Percentiles rank a stretch among this genome's conserved stretches.
phyloP scores from a whole-genome alignment of 2,888 invertebrate species.

The Trilocha varians region DNA sequence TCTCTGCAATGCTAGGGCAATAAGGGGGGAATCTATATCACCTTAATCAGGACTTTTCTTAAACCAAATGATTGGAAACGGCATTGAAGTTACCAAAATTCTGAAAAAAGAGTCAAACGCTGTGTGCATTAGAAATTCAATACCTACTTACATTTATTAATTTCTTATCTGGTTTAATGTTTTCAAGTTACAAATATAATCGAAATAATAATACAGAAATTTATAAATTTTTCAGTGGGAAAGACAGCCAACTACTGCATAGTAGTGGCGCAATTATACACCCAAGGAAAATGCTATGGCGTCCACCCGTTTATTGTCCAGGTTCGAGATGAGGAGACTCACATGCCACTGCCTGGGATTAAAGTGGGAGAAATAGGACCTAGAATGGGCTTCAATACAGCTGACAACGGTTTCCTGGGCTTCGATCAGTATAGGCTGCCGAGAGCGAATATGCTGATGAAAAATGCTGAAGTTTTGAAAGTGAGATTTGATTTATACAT shows the following conservation, averaged over 20 bases:
- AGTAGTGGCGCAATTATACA: conserved; percentile 90
- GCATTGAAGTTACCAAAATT: too few relatives aligned
- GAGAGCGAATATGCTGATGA: conserved; percentile 90
- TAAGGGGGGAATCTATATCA: too few relatives aligned
- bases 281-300: conserved; percentile 85
- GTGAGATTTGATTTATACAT: too few relatives aligned
- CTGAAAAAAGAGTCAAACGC: too few relatives aligned
- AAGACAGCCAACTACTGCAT: conserved; percentile 92
- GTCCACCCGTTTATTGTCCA: conserved; percentile 94
- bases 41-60: too few relatives aligned
- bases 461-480: conserved; percentile 83
- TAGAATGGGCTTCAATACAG: conserved; percentile 89
- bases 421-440: conserved; percentile 90
- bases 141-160: not conserved
- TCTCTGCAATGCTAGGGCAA: too few relatives aligned
- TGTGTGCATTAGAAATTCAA: too few relatives aligned
- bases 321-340: conserved; percentile 87
- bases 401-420: conserved; percentile 92
- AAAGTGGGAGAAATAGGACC: conserved; percentile 94
- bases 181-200: too few relatives aligned
- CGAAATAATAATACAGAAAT: not conserved
- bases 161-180: too few relatives aligned
- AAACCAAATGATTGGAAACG: too few relatives aligned
- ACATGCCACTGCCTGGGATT: conserved; percentile 86
- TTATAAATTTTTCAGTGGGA: conserved; percentile 78